Evolutionary conservation across 2,113 vertebrate genomes (phyloP).

Genomic region (Meleagris gallopavo): DNA sequence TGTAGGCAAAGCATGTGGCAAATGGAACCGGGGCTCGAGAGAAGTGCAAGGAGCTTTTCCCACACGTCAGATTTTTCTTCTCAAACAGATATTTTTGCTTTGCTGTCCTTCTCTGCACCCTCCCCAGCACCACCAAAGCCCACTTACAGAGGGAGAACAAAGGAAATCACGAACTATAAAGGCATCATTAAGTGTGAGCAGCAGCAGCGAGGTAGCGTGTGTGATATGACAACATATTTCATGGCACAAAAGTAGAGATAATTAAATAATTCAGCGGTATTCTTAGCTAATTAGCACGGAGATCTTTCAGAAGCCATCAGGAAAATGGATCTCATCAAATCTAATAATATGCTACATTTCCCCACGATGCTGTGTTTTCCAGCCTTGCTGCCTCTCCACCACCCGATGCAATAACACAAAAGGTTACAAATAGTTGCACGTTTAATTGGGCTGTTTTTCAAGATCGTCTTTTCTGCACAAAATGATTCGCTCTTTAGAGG

Average conservation of each 20-base stretch:
- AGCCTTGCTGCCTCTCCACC: conserved; percentile 3
- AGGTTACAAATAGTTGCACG: not conserved
- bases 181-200: conserved; percentile 74
- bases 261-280: conserved; percentile 81
- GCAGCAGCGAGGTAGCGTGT: conserved; percentile 71
- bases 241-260: conserved; percentile 76
- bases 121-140: conserved; percentile 61
- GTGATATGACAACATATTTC: conserved; percentile 80
- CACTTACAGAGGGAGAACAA: conserved; percentile 81
- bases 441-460: not conserved
- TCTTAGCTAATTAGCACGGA: conserved; percentile 78
- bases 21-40: not conserved
- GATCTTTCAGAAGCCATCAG: conserved; percentile 75
- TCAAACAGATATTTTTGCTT: not conserved
- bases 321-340: conserved; percentile 77
- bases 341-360: conserved; percentile 54
- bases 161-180: conserved; percentile 76
- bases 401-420: not conserved
- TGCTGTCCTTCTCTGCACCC: conserved; percentile 17
- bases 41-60: not conserved
- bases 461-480: not conserved
- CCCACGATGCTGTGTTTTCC: conserved; percentile 31
- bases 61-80: not conserved
- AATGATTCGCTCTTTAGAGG: conserved; percentile 6
- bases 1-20: not conserved